phyloP scores from a whole-genome alignment of 2,888 invertebrate species.

The Cephus sareptanus region DNA sequence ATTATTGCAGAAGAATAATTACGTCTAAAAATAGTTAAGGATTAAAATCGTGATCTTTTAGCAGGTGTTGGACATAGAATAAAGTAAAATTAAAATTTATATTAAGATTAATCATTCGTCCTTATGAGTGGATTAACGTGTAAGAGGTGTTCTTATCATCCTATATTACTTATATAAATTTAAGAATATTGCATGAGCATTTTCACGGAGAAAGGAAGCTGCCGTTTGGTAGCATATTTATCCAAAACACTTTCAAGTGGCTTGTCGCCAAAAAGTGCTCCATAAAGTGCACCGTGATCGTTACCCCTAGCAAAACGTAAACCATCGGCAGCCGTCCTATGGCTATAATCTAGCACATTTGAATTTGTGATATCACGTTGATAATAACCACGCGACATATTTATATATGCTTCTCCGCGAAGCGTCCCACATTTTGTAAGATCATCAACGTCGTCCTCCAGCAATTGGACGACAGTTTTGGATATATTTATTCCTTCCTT shows the following conservation, averaged over 20 bases:
- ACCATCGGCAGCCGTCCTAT: conserved; percentile 20
- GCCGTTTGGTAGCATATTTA: conserved; percentile 25
- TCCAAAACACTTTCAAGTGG: conserved; percentile 29
- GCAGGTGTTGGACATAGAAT: background rate
- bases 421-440: conserved; percentile 19
- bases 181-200: conserved; percentile 18
- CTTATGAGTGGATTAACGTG: background rate
- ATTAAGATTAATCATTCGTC: background rate
- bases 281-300: conserved; percentile 24
- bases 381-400: conserved; percentile 20
- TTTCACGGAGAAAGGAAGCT: conserved; percentile 26
- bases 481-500: conserved; percentile 22
- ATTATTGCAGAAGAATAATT: background rate
- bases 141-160: too few species aligned
- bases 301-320: conserved; percentile 21
- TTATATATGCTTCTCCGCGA: conserved; percentile 25
- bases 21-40: background rate
- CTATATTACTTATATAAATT: background rate
- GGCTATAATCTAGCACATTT: conserved; percentile 1
- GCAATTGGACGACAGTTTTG: conserved; percentile 14
- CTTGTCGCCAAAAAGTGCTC: conserved; percentile 2
- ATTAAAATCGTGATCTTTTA: background rate
- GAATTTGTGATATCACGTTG: conserved; percentile 5
- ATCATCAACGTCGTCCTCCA: conserved; percentile 11
- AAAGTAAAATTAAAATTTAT: background rate